Evolutionary conservation across 37 sponge, comb jelly and placozoan species (phyloP).

Genomic region (Chondrosia reniformis): DNA sequence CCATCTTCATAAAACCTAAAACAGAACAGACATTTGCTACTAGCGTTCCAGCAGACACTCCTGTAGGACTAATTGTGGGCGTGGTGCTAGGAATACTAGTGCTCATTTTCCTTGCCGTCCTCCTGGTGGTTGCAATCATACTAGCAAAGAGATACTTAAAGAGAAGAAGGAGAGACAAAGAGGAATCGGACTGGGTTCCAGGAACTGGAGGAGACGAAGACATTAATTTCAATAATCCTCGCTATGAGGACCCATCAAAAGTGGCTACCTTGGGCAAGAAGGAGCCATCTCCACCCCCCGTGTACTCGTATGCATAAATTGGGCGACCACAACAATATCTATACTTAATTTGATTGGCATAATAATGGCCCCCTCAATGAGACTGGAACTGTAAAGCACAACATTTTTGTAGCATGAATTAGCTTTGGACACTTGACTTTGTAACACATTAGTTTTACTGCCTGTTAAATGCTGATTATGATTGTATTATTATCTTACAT

Average conservation of each 20-base stretch:
- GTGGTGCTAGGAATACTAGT: background rate
- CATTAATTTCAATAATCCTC: conserved; percentile 17
- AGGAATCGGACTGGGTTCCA: conserved; percentile 3
- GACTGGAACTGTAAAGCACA: too few relatives aligned
- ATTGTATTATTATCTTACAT: too few relatives aligned
- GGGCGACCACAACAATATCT: too few relatives aligned
- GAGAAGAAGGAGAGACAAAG: background rate
- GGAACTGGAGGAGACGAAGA: background rate
- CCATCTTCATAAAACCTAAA: background rate
- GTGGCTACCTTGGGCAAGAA: background rate
- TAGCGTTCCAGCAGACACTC: background rate
- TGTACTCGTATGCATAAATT: too few relatives aligned
- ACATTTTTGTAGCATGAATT: too few relatives aligned
- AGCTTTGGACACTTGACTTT: too few relatives aligned
- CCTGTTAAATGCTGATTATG: too few relatives aligned
- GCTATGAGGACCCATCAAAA: conserved; percentile 15
- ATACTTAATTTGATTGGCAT: too few relatives aligned
- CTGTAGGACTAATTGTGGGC: conserved; percentile 1
- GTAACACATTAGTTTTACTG: too few relatives aligned
- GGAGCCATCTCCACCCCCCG: background rate
- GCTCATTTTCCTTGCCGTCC: background rate
- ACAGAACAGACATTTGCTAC: background rate
- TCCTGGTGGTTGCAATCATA: background rate
- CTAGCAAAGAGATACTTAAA: background rate
- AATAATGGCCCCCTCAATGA: too few relatives aligned